A percentile compares a stretch with the other conserved stretches of the same genome.
These are phyloP conservation scores for Pseudeuparius sepicola DNA, from an alignment of 2,888 invertebrate species.

Conservation along the genomic window DNA sequence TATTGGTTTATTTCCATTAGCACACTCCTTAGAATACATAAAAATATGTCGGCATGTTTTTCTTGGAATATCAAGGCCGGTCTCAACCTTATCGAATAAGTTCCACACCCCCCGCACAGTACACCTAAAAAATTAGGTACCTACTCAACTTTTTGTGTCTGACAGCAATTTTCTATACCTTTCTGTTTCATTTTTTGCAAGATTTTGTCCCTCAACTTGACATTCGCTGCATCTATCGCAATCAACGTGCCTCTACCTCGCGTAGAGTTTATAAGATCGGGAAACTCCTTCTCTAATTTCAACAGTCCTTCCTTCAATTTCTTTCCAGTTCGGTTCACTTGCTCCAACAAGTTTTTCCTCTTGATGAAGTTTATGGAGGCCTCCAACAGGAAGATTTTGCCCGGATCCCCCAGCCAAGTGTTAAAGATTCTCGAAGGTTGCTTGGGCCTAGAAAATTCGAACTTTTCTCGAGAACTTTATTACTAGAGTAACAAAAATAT, in stretches of 20 bases:
- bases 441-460: slow-evolving; percentile 50
- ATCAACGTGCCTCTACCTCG: slow-evolving; percentile 88
- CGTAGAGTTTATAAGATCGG: slow-evolving; percentile 61
- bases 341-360: slow-evolving; percentile 66
- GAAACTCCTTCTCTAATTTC: slow-evolving; percentile 58
- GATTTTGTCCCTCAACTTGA: slow-evolving; percentile 61
- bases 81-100: slow-evolving; percentile 67
- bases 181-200: slow-evolving; percentile 58
- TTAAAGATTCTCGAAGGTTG: slow-evolving; percentile 89
- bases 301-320: slow-evolving; percentile 53
- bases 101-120: slow-evolving; percentile 80
- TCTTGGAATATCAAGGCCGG: slow-evolving; percentile 81
- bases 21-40: slow-evolving; percentile 67
- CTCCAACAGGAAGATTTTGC: slow-evolving; percentile 81
- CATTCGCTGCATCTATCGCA: slow-evolving; percentile 59
- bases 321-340: slow-evolving; percentile 62
- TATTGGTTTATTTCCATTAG: slow-evolving; percentile 49
- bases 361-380: slow-evolving; percentile 74
- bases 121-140: slow-evolving; percentile 64
- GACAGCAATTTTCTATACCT: no score
- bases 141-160: no score
- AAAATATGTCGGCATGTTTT: slow-evolving; percentile 79
- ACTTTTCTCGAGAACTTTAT: no score
- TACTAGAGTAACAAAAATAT: no score
- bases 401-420: slow-evolving; percentile 99